Percentiles rank a stretch among this genome's conserved stretches.
phyloP scores from a whole-genome alignment of 2,888 invertebrate genomes.

The Lasioglossum villosulum region DNA sequence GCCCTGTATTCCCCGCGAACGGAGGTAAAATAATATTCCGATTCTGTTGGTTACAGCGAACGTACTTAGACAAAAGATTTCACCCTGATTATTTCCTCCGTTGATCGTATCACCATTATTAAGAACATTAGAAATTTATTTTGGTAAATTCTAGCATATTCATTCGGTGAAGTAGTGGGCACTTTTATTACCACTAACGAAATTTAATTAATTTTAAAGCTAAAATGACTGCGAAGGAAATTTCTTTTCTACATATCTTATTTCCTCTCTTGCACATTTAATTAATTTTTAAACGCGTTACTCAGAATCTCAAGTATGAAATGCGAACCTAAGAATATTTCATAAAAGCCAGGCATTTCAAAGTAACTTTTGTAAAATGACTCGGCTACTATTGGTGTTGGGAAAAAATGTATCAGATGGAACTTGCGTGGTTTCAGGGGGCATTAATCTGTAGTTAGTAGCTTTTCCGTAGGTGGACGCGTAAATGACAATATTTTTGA shows the following conservation, averaged over 20 bases:
- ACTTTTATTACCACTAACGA: background rate
- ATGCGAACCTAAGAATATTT: background rate
- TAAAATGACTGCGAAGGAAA: background rate
- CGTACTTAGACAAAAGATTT: constrained; percentile 13
- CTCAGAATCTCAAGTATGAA: background rate
- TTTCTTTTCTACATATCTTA: background rate
- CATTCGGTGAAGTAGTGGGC: too few species aligned
- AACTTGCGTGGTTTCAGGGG: too few species aligned
- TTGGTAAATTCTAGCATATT: background rate
- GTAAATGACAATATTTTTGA: too few species aligned
- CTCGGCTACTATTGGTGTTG: too few species aligned
- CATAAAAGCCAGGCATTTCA: background rate
- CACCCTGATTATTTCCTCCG: constrained; percentile 23
- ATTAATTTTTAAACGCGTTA: background rate
- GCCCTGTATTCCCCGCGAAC: constrained; percentile 26
- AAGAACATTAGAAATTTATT: background rate
- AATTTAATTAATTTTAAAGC: background rate
- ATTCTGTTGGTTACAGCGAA: constrained; percentile 1
- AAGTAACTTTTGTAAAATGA: too few species aligned
- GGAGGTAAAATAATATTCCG: constrained; percentile 37
- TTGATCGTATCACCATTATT: too few species aligned
- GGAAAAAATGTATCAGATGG: too few species aligned
- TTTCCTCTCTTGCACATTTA: background rate
- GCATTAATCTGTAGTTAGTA: too few species aligned
- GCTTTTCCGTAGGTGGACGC: too few species aligned